phyloP scores from a whole-genome alignment of 2,888 invertebrate genomes.

The Microplitis manilae region DNA sequence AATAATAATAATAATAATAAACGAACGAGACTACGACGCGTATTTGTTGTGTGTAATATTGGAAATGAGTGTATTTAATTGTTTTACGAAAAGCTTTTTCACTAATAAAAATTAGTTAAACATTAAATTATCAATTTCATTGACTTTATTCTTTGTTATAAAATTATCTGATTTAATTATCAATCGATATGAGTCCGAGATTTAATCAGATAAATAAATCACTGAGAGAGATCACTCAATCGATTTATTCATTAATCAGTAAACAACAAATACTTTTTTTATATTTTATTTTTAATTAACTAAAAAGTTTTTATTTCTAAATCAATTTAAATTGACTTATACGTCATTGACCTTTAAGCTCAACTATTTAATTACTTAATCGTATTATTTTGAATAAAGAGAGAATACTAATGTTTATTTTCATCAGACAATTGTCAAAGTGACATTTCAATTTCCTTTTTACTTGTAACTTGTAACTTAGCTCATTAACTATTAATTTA shows the following conservation, averaged over 20 bases:
- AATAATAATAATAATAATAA: constrained; percentile 22
- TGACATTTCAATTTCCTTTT: not conserved
- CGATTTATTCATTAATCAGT: not conserved
- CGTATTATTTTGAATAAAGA: not conserved
- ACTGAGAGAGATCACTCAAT: not conserved
- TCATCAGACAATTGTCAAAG: not conserved
- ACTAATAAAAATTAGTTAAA: constrained; percentile 59
- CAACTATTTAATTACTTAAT: not conserved
- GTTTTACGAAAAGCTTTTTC: constrained; percentile 66
- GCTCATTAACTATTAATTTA: not conserved
- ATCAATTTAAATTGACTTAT: not conserved
- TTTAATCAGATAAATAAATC: not conserved
- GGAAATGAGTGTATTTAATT: constrained; percentile 65
- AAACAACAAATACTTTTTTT: not conserved
- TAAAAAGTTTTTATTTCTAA: not conserved
- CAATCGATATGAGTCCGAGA: too few species aligned
- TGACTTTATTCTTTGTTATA: not conserved
- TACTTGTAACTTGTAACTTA: not conserved
- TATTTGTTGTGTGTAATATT: constrained; percentile 53
- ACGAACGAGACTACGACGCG: constrained; percentile 48
- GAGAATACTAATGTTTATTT: not conserved
- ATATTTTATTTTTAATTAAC: not conserved
- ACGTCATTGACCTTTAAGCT: not conserved
- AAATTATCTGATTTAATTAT: not conserved
- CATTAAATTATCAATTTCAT: constrained; percentile 16